These are phyloP conservation scores for Scrobipalpa atriplicella DNA, from an alignment of 2,888 invertebrate genomes.

Conservation along the genomic window DNA sequence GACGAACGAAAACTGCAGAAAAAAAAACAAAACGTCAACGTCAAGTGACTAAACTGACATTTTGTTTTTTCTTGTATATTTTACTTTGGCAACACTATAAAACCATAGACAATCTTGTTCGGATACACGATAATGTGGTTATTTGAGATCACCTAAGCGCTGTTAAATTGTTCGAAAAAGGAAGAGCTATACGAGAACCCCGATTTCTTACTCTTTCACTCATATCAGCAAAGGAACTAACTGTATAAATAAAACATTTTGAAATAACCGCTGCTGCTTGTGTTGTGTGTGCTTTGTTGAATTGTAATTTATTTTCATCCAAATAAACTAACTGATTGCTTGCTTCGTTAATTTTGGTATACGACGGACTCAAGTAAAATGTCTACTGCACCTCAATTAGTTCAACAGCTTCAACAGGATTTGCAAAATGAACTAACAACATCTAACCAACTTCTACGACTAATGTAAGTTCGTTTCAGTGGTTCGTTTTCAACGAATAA, in stretches of 20 bases:
- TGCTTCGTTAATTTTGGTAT: background rate
- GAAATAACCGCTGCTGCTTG: background rate
- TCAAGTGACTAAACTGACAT: no score
- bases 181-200: background rate
- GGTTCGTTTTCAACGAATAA: background rate
- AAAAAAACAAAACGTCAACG: no score
- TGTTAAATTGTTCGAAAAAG: background rate
- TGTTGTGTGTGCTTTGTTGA: background rate
- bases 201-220: background rate
- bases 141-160: background rate
- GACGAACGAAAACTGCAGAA: background rate
- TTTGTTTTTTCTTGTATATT: background rate
- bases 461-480: conserved; percentile 61
- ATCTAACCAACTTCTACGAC: conserved; percentile 62
- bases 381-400: conserved; percentile 36
- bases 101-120: background rate
- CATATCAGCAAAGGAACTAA: background rate
- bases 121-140: background rate
- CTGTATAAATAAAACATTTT: background rate
- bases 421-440: conserved; percentile 68
- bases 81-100: background rate
- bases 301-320: background rate
- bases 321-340: no score
- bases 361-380: conserved; percentile 33
- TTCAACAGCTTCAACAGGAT: conserved; percentile 63